Percentiles rank a stretch among this genome's conserved stretches.
These are phyloP conservation scores for Ifrita kowaldi DNA, from an alignment of 2,113 vertebrate species.

Conservation along the genomic window DNA sequence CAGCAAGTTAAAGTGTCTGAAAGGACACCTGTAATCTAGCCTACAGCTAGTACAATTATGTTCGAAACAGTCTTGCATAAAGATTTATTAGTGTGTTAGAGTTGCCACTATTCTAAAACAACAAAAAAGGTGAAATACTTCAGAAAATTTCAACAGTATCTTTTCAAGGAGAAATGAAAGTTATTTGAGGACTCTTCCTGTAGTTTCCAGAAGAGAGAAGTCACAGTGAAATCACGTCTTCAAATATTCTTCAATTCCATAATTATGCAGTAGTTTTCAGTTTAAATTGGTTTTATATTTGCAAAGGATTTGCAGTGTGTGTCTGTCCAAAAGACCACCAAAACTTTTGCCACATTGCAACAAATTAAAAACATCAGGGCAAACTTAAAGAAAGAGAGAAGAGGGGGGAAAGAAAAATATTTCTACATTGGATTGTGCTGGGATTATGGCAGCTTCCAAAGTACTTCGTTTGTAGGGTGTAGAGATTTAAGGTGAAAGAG, in stretches of 20 bases:
- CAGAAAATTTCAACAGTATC: neutral
- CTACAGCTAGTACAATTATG: conserved; percentile 32
- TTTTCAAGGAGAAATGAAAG: neutral
- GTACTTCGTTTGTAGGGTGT: neutral
- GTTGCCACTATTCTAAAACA: neutral
- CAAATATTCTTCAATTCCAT: neutral
- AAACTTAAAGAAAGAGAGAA: neutral
- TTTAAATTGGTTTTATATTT: neutral
- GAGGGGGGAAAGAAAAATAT: neutral
- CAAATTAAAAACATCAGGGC: neutral
- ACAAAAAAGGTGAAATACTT: neutral
- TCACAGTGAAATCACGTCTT: neutral
- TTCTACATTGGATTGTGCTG: neutral
- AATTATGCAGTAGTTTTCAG: neutral
- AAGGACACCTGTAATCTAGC: conserved; percentile 63
- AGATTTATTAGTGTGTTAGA: conserved; percentile 24
- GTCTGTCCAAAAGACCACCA: neutral
- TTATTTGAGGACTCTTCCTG: neutral
- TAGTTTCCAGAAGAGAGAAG: neutral
- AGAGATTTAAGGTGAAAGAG: neutral
- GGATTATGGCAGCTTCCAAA: neutral
- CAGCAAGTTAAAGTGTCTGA: conserved; percentile 33
- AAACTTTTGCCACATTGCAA: neutral
- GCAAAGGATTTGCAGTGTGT: neutral
- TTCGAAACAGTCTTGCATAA: neutral